Conservation (phyloP, 2,888 invertebrate genomes). For the Drosophila atripex region DNA sequence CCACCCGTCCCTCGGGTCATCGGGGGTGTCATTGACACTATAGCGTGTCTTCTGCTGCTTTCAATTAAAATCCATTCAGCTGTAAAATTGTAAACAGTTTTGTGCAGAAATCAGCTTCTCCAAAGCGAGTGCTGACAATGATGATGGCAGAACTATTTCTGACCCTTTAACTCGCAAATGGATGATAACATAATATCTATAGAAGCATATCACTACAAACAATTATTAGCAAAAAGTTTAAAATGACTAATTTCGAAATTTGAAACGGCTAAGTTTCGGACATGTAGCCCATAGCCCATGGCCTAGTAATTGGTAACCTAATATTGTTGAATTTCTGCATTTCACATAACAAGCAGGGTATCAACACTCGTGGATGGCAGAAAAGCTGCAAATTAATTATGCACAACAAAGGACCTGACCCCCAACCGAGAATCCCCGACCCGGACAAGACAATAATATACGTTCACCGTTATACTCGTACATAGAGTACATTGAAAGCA, state of each 20-base stretch:
- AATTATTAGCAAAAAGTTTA: too few relatives aligned
- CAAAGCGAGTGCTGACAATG: conserved; percentile 15
- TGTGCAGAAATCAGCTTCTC: conserved; percentile 13
- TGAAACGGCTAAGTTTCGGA: not conserved
- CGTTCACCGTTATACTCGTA: conserved; percentile 14
- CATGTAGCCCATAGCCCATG: too few relatives aligned
- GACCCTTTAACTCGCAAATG: conserved; percentile 12
- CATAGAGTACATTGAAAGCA: not conserved
- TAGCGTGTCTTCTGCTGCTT: conserved; percentile 64
- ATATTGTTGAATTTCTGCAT: not conserved
- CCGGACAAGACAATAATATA: conserved; percentile 33
- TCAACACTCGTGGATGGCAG: conserved; percentile 50
- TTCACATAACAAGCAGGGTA: conserved; percentile 17
- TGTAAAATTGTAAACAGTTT: conserved; percentile 76
- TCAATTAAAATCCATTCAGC: conserved; percentile 75
- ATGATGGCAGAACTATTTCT: conserved; percentile 35
- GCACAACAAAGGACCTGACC: conserved; percentile 66
- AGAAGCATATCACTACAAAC: too few relatives aligned
- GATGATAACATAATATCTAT: not conserved
- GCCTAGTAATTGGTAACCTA: not conserved
- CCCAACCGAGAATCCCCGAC: conserved; percentile 15
- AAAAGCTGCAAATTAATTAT: conserved; percentile 76
- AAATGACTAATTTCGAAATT: not conserved
- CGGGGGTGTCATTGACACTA: conserved; percentile 69
- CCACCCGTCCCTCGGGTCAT: not conserved